A percentile compares a stretch with the other conserved stretches of the same genome.
Conservation (phyloP, 1,140 invertebrate genomes). For the Penaeus chinensis region DNA sequence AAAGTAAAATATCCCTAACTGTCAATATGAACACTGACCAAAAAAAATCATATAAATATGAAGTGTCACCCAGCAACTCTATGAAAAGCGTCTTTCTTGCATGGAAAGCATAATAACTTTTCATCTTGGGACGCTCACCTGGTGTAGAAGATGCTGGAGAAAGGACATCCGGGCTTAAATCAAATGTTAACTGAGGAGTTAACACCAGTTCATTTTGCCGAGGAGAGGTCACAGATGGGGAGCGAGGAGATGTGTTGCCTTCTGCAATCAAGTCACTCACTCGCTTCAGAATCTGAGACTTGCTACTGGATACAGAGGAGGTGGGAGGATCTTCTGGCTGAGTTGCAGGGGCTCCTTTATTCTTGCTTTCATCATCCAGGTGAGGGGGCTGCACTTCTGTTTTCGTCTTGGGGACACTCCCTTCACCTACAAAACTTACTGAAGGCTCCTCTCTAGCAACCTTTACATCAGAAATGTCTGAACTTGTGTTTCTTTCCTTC, state of each 20-base stretch:
- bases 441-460: not conserved
- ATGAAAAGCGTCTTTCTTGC: too few species aligned
- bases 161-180: slow-evolving; percentile 31
- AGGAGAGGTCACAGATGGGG: not conserved
- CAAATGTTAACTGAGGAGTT: slow-evolving; percentile 38
- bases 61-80: too few species aligned
- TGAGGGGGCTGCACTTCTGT: too few species aligned
- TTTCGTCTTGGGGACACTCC: not conserved
- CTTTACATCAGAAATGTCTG: not conserved
- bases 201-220: slow-evolving; percentile 16
- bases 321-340: not conserved
- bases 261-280: slow-evolving; percentile 43
- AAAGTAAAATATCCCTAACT: too few species aligned
- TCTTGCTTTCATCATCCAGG: not conserved
- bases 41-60: too few species aligned
- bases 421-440: too few species aligned
- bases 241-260: slow-evolving; percentile 18
- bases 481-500: slow-evolving; percentile 17
- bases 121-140: slow-evolving; percentile 17
- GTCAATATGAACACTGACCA: too few species aligned
- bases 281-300: slow-evolving; percentile 38
- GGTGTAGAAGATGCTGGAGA: slow-evolving; percentile 27
- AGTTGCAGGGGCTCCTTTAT: not conserved
- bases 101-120: too few species aligned
- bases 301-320: slow-evolving; percentile 14